Base-by-base conservation (phyloP, 23 tunicate genomes). In the Styela plicata region DNA sequence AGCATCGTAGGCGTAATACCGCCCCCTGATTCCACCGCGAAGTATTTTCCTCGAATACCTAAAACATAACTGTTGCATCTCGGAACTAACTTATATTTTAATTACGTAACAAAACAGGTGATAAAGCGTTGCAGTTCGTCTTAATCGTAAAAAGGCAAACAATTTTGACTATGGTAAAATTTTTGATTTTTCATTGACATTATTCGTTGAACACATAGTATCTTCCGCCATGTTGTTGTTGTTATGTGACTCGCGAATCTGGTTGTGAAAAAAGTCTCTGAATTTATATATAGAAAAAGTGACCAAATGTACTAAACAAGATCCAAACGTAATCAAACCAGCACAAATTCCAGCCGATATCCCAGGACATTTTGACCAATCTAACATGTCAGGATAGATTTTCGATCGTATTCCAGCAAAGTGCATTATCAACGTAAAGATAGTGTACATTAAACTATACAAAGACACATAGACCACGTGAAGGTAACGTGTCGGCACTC, bases 371-470 rank as follows among this genome's bases (percentile, higher is more conserved):
- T 44, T 24, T 69, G 31, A 69, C 97, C 97, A 91, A 61, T 91
- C 79, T 22, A 91, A 33, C 13, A 79, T 28, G 32, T n/a, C 66
- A 2, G 70, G 69, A 36, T 91, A 91, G 23, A 80, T 52, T 2
- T 82, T 83, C 2, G 89, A 80, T n/a, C 21, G 79, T 29, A 74
- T 64, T 2, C 85, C 87, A 61, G 84, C 61, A 2, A 63, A 76
- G 69, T 87, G 89, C 3, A 91, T 78, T 26, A 91, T 91, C 17
- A 91, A 61, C 3, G 90, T 86, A 83, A 86, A 91, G 13, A 86
- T 17, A n/a, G 44, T 69, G 37, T 91, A 91, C 7, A 79, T 61
- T 5, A 86, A 31, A 5, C 87, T 90, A 52, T 86, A 91, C 25
- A 73, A 52, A 5, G 79, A 34, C 0, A 83, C 64, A 69, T 86